phyloP scores from a whole-genome alignment of 2,888 invertebrate genomes.

The Cheilosia variabilis region DNA sequence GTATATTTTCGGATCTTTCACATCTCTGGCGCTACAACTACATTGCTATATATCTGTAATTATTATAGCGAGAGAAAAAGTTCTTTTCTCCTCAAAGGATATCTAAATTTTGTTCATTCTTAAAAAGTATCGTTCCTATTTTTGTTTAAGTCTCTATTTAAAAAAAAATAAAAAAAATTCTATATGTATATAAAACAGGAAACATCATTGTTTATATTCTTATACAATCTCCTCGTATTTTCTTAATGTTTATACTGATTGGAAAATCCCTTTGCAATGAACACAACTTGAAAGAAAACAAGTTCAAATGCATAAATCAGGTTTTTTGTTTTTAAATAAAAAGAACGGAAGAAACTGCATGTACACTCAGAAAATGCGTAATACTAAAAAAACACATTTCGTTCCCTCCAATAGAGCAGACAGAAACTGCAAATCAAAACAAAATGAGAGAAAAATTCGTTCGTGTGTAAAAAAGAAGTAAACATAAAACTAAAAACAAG shows the following conservation, averaged over 20 bases:
- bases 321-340: neutral
- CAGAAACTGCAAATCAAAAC: neutral
- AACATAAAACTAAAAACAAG: constrained; percentile 47
- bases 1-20: constrained; percentile 11
- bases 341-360: too few relatives aligned
- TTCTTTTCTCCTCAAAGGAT: constrained; percentile 35
- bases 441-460: constrained; percentile 19
- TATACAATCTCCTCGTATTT: constrained; percentile 10
- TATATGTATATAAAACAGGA: constrained; percentile 60
- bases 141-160: constrained; percentile 46
- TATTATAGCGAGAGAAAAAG: constrained; percentile 34
- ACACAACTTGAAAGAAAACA: constrained; percentile 49
- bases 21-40: constrained; percentile 25
- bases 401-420: neutral
- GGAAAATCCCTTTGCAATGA: constrained; percentile 55
- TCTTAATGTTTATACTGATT: constrained; percentile 35
- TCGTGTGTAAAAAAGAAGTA: neutral
- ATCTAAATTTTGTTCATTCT: constrained; percentile 60
- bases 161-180: constrained; percentile 45
- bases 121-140: constrained; percentile 38
- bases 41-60: constrained; percentile 30
- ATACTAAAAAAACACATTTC: neutral
- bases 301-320: neutral
- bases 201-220: constrained; percentile 37
- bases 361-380: too few relatives aligned